A percentile compares a stretch with the other conserved stretches of the same genome.
Conservation (phyloP, 1,140 invertebrate species). For the Nasonia vitripennis region DNA sequence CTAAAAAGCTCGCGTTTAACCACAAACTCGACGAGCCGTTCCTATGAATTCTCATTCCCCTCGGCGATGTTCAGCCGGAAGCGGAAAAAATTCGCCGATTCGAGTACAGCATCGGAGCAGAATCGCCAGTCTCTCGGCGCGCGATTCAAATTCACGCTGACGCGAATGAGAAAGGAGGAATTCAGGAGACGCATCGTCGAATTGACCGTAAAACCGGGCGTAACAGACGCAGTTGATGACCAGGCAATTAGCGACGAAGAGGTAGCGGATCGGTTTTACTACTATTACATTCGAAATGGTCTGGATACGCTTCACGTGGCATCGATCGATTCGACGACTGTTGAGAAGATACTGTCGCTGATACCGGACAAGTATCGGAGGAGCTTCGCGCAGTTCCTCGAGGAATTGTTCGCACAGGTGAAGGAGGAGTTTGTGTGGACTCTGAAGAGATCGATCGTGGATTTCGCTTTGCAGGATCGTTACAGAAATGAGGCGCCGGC, state of each 20-base stretch:
- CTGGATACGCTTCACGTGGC: conserved; percentile 91
- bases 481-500: conserved; percentile 20
- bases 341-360: conserved; percentile 74
- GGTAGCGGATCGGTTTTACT: conserved; percentile 1
- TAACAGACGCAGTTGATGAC: background rate
- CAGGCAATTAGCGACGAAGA: conserved; percentile 11
- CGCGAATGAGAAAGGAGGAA: conserved; percentile 53
- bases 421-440: conserved; percentile 88
- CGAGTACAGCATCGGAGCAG: background rate
- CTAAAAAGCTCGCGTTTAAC: background rate
- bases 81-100: background rate
- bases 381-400: conserved; percentile 77
- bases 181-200: conserved; percentile 81
- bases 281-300: conserved; percentile 90
- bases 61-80: background rate
- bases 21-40: background rate
- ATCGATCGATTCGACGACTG: conserved; percentile 81
- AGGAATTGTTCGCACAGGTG: conserved; percentile 79
- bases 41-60: conserved; percentile 11
- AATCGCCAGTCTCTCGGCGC: background rate
- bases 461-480: conserved; percentile 89
- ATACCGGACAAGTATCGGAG: conserved; percentile 75
- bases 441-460: conserved; percentile 90
- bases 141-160: background rate
- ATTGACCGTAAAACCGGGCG: conserved; percentile 78